Conservation (phyloP, 1,140 invertebrate species). For the Dreissena polymorpha region DNA sequence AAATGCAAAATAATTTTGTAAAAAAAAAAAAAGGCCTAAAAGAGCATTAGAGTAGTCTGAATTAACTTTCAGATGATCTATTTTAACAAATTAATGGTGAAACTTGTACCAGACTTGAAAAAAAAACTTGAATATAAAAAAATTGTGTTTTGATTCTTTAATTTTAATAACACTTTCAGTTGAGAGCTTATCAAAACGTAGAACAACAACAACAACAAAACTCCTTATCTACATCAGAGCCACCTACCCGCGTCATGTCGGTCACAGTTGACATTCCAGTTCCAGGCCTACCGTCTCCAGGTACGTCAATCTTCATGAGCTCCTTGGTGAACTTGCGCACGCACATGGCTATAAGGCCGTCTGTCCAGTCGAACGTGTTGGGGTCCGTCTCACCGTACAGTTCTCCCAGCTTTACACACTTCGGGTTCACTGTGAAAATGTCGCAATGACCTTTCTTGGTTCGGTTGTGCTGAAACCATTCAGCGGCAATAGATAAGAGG, state of each 20-base stretch:
- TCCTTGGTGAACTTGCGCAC: slow-evolving; percentile 74
- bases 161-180: too few relatives aligned
- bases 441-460: slow-evolving; percentile 78
- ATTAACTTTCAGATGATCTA: too few relatives aligned
- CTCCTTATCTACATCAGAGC: neutral
- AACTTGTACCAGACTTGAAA: too few relatives aligned
- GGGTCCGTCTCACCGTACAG: slow-evolving; percentile 92
- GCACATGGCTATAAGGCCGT: slow-evolving; percentile 82
- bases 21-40: too few relatives aligned
- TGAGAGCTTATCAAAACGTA: too few relatives aligned
- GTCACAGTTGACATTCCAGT: slow-evolving; percentile 58
- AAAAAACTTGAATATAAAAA: too few relatives aligned
- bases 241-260: slow-evolving; percentile 51
- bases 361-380: slow-evolving; percentile 90
- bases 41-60: too few relatives aligned
- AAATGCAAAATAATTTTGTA: too few relatives aligned
- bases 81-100: too few relatives aligned
- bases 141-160: too few relatives aligned
- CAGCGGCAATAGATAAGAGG: neutral
- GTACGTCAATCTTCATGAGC: slow-evolving; percentile 43
- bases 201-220: too few relatives aligned
- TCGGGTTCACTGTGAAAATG: slow-evolving; percentile 89
- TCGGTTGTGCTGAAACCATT: slow-evolving; percentile 63
- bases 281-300: slow-evolving; percentile 52
- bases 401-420: slow-evolving; percentile 88